phyloP scores from a whole-genome alignment of 1,140 invertebrate genomes.

The Lucilia sericata region DNA sequence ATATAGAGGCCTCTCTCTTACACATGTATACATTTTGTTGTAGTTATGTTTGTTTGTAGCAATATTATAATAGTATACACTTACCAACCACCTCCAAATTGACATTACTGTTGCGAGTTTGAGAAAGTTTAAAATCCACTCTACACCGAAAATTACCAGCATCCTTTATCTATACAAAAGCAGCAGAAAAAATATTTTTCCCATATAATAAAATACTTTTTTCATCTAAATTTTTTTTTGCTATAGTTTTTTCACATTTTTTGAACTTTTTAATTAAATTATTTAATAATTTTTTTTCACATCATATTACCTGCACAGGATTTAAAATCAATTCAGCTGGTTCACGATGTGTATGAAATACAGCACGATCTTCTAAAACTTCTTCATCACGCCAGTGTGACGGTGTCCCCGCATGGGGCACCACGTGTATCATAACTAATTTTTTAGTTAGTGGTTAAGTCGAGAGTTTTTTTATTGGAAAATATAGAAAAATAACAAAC shows the following conservation, averaged over 20 bases:
- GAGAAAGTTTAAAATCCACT: conserved; percentile 85
- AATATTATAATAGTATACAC: conserved; percentile 61
- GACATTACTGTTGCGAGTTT: conserved; percentile 83
- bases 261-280: conserved; percentile 5
- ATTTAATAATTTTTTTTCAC: conserved; percentile 22
- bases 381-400: conserved; percentile 71
- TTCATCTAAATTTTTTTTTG: neutral
- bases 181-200: conserved; percentile 59
- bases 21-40: too few relatives aligned
- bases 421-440: conserved; percentile 69
- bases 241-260: neutral
- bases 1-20: too few relatives aligned
- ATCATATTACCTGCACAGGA: conserved; percentile 61
- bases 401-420: conserved; percentile 67
- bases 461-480: too few relatives aligned
- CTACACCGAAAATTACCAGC: conserved; percentile 81
- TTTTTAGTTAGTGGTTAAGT: conserved; percentile 20
- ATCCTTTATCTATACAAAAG: conserved; percentile 71
- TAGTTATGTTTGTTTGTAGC: too few relatives aligned
- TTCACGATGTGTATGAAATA: conserved; percentile 71
- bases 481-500: neutral
- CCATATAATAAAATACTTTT: neutral
- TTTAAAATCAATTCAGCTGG: conserved; percentile 70
- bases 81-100: conserved; percentile 85
- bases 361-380: conserved; percentile 70